Base-by-base conservation (phyloP, 2,113 vertebrate genomes). In the Ptychochromis oligacanthus region DNA sequence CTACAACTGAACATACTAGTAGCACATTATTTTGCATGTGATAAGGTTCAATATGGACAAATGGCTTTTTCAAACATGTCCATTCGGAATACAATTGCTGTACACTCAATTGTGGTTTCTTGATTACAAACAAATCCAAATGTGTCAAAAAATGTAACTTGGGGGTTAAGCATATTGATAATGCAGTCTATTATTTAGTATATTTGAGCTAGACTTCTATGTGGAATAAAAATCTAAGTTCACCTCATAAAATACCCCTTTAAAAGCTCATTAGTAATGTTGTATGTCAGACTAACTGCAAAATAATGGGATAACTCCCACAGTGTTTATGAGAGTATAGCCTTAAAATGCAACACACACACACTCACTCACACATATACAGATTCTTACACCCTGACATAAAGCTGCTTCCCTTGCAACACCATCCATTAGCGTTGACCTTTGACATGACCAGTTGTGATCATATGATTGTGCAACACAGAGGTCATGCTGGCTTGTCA, bases 381-480 rank as follows among this genome's bases (percentile, higher is more conserved):
- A 57, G 36, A 74, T 70, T 22, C 79, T 75, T 79, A 52, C 82
- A 81, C 74, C 28, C 34, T 79, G 77, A 91, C 85, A 62, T 46
- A 74, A 86, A 93, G 84, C 85, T 74, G 60, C 87, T 89, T 79
- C 91, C 85, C 86, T 89, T 14, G 55, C 85, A 77, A 7, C 82
- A 78, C 80, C 91, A 77, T 93, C 95, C 94, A 95, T 95, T 94
- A 95, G 92, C 56, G 58, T 22, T 89, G 93, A 94, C 94, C 94
- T 94, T 89, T 94, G 93, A 94, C 94, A 95, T 12, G 60, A 75
- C 46, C 83, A 40, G 72, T 92, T 87, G 89, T 93, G 94, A 91
- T 94, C 92, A 91, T 92, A 82, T 84, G 94, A 95, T 95, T 88
- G 91, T 84, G 91, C 87, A 93, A 92, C 93, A 90, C 83, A 83